phyloP scores from a whole-genome alignment of 2,888 invertebrate genomes.

The Leptinotarsa juncta region DNA sequence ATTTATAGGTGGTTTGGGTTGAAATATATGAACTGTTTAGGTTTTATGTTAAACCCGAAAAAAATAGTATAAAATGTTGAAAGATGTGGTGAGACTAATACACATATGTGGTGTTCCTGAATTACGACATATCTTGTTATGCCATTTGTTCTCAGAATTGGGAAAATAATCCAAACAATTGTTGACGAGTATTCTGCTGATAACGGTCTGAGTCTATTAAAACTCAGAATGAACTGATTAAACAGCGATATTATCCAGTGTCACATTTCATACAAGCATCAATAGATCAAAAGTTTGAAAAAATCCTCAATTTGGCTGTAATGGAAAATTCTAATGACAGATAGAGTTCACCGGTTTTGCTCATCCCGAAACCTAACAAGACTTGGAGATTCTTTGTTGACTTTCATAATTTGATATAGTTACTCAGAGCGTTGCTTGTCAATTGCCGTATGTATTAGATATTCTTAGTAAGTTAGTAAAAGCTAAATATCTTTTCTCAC shows the following conservation, averaged over 20 bases:
- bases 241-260: neutral
- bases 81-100: neutral
- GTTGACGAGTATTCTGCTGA: neutral
- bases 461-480: slow-evolving; percentile 53
- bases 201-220: neutral
- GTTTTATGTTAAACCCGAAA: neutral
- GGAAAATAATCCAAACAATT: neutral
- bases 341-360: slow-evolving; percentile 43
- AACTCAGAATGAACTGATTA: neutral
- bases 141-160: neutral
- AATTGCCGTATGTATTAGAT: slow-evolving; percentile 51
- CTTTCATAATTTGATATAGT: slow-evolving; percentile 44
- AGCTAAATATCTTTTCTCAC: slow-evolving; percentile 52
- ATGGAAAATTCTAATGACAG: neutral
- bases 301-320: neutral
- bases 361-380: slow-evolving; percentile 48
- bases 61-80: neutral
- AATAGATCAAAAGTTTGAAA: neutral
- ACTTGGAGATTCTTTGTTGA: neutral
- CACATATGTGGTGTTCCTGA: neutral
- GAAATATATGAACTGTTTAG: neutral
- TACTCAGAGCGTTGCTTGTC: slow-evolving; percentile 54
- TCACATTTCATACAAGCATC: neutral
- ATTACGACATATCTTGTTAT: neutral
- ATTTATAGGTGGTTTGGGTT: neutral